Conservation (phyloP, 2,113 vertebrate species). For the Paradisaea rubra region DNA sequence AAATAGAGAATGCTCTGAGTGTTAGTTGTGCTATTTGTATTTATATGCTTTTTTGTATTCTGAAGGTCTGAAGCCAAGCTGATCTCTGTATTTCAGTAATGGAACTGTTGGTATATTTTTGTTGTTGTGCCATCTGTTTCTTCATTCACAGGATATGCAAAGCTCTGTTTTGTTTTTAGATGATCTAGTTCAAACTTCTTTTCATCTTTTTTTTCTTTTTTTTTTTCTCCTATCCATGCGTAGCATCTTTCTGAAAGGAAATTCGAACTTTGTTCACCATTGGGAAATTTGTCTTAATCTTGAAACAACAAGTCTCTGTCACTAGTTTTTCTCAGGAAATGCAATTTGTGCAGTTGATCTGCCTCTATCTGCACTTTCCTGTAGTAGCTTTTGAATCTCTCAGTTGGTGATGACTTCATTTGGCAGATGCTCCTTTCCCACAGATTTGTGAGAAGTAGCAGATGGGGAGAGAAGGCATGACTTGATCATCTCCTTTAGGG, state of each 20-base stretch:
- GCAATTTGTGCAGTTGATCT: not conserved
- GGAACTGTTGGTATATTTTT: not conserved
- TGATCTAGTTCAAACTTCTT: not conserved
- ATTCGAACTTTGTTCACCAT: not conserved
- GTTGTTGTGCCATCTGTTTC: not conserved
- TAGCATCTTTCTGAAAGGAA: not conserved
- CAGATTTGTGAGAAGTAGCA: not conserved
- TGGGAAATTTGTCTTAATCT: not conserved
- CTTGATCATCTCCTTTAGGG: not conserved
- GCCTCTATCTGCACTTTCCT: not conserved
- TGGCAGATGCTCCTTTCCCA: not conserved
- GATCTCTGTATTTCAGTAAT: not conserved
- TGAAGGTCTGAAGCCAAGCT: not conserved
- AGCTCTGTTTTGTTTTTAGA: not conserved
- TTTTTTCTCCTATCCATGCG: fast-evolving
- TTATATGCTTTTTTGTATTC: not conserved
- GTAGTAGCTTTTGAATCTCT: not conserved
- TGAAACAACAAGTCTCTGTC: not conserved
- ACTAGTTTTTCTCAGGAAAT: not conserved
- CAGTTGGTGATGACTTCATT: not conserved
- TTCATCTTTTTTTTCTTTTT: not conserved
- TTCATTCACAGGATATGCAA: not conserved
- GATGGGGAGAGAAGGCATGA: not conserved
- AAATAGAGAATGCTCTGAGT: not conserved
- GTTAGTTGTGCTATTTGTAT: not conserved